These are phyloP conservation scores for Brachyhypopomus occidentalis DNA, from an alignment of 2,113 vertebrate species.

Conservation along the genomic window DNA sequence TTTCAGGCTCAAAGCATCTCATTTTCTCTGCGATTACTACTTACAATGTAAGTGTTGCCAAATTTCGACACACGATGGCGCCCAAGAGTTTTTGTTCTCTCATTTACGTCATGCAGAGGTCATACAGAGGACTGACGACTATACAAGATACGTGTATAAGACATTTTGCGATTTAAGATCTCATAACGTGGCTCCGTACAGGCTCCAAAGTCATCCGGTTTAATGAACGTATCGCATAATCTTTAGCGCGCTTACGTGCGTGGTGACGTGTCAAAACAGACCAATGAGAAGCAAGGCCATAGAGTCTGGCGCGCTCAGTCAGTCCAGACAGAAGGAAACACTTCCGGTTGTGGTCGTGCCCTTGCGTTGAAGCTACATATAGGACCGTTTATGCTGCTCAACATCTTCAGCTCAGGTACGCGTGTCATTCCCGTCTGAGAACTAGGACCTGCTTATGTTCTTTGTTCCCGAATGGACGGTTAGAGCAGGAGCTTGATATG, in stretches of 20 bases:
- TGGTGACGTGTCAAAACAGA: background rate
- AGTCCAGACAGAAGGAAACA: background rate
- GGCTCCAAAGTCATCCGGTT: too few species aligned
- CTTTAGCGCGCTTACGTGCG: too few species aligned
- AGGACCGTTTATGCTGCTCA: background rate
- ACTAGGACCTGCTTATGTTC: background rate
- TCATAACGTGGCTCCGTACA: too few species aligned
- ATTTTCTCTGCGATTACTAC: background rate
- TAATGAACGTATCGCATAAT: too few species aligned
- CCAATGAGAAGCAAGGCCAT: background rate
- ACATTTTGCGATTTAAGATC: too few species aligned
- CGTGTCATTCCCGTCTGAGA: background rate
- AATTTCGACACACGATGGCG: constrained; percentile 9
- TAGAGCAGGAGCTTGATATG: background rate
- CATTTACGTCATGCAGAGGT: too few species aligned
- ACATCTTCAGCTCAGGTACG: background rate
- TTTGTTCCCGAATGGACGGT: background rate
- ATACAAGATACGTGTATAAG: too few species aligned
- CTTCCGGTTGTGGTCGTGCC: too few species aligned
- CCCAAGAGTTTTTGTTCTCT: background rate
- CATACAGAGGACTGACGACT: too few species aligned
- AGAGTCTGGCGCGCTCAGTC: background rate
- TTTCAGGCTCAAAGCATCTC: background rate
- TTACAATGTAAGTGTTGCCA: background rate
- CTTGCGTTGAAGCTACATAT: too few species aligned